phyloP scores from a whole-genome alignment of 1,140 invertebrate genomes.

The Anthonomus grandis region DNA sequence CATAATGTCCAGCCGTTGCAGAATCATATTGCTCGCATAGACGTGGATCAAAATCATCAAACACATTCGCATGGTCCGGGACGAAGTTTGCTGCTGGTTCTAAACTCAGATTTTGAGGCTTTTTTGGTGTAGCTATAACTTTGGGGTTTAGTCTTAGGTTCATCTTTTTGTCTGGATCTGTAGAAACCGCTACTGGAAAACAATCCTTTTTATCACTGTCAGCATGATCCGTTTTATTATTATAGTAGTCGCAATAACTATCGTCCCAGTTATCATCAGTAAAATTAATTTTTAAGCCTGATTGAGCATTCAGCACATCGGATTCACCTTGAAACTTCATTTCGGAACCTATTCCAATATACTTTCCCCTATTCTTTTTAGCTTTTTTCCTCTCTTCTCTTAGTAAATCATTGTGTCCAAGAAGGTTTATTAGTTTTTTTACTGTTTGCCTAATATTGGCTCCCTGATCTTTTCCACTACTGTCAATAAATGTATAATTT shows the following conservation, averaged over 20 bases:
- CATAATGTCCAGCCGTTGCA: constrained; percentile 50
- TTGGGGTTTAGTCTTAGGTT: constrained; percentile 42
- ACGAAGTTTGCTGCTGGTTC: constrained; percentile 83
- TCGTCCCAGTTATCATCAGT: constrained; percentile 40
- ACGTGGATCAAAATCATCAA: constrained; percentile 57
- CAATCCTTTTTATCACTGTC: constrained; percentile 27
- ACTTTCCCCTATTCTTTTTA: constrained; percentile 98
- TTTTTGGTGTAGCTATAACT: constrained; percentile 42
- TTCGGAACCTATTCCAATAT: constrained; percentile 88
- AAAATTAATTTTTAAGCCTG: constrained; percentile 33
- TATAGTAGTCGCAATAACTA: constrained; percentile 43
- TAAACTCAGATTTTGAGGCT: constrained; percentile 59
- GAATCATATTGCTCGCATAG: constrained; percentile 43
- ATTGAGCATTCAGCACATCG: constrained; percentile 46
- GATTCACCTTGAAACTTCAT: constrained; percentile 51
- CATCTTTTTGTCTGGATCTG: constrained; percentile 37
- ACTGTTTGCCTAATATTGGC: constrained; percentile 86
- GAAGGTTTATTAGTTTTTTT: constrained; percentile 92
- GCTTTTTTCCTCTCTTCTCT: constrained; percentile 97
- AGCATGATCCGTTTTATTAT: constrained; percentile 20
- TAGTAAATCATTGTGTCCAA: constrained; percentile 96
- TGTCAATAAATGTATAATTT: constrained; percentile 95
- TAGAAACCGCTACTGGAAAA: constrained; percentile 8
- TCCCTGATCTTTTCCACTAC: constrained; percentile 96
- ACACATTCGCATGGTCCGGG: constrained; percentile 50